phyloP scores from a whole-genome alignment of 92 coral and sea anemone genomes.

The Phenganax stokvisi region DNA sequence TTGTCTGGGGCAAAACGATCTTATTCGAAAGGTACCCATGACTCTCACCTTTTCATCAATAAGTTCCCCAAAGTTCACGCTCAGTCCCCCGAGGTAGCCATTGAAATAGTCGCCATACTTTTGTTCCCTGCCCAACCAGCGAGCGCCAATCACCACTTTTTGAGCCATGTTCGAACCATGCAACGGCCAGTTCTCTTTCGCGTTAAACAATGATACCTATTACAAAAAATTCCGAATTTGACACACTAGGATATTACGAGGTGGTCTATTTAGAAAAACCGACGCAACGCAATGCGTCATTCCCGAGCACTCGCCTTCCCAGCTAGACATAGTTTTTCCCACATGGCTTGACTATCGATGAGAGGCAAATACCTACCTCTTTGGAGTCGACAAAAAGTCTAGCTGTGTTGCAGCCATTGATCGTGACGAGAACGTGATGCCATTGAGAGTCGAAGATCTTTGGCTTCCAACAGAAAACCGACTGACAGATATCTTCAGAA shows the following conservation, averaged over 20 bases:
- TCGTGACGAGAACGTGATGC: conserved; percentile 77
- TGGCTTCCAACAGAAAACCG: conserved; percentile 67
- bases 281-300: background rate
- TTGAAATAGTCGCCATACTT: conserved; percentile 57
- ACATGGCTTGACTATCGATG: no score
- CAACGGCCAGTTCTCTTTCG: conserved; percentile 68
- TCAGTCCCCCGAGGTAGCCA: conserved; percentile 78
- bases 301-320: no score
- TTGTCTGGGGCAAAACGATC: no score
- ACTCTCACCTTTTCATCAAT: conserved; percentile 58
- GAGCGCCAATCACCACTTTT: conserved; percentile 70
- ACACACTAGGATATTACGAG: background rate
- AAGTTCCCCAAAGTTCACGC: conserved; percentile 58
- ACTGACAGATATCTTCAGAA: conserved; percentile 62
- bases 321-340: no score
- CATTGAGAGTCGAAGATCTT: conserved; percentile 67
- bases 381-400: conserved; percentile 21
- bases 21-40: background rate
- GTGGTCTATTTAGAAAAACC: background rate
- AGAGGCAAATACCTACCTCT: background rate
- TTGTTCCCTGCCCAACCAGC: conserved; percentile 66
- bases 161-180: conserved; percentile 66
- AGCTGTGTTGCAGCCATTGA: conserved; percentile 56
- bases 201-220: conserved; percentile 31
- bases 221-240: background rate